Base-by-base conservation (phyloP, 2,113 vertebrate species). In the Urocolius indicus region DNA sequence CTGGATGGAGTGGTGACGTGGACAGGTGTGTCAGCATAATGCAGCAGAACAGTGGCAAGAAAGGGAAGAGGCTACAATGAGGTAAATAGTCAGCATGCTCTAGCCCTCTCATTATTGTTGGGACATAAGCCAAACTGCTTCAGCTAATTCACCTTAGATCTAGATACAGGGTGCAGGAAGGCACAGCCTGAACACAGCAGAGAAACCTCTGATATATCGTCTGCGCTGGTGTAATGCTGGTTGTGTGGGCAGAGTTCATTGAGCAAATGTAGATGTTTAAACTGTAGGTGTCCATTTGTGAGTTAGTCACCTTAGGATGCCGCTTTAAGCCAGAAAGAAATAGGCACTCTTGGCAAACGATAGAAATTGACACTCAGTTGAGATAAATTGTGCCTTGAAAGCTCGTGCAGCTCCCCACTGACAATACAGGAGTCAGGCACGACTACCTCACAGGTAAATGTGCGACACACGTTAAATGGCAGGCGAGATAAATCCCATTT, bases 321-420 rank as follows among this genome's bases (percentile, higher is more conserved):
- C 0, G 0, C 36, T 92, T 94, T 51, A 87, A 90, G 61, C 45
- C 26, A n/a, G 38, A 78, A 34, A 87, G 49, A 92, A 95, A 72
- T 4, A 65, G 80, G 58, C 48, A 63, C 34, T 92, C 89, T 75
- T 63, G 84, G 61, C 80, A 72, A 63, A 71, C 2, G 5, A 55
- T 12, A 93, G 43, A 84, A 88, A 87, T 93, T 94, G 80, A 77
- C 59, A 38, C 94, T 94, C 86, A n/a, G 65, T 18, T 84, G 96
- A 81, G 80, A 52, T 89, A 76, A 93, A 49, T 3, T 65, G 76
- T 45, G 52, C 86, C 74, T 87, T 2, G 16, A 71, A 89, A 94
- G 58, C 87, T 87, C 73, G 86, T 52, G 76, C 86, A 84, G 94
- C 86, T 96, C 32, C 52, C 65, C 2, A 0, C 86, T 87, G 93